A percentile compares a stretch with the other conserved stretches of the same genome.
Evolutionary conservation across 2,113 vertebrate genomes (phyloP).

Genomic region (Irena cyanogastra): DNA sequence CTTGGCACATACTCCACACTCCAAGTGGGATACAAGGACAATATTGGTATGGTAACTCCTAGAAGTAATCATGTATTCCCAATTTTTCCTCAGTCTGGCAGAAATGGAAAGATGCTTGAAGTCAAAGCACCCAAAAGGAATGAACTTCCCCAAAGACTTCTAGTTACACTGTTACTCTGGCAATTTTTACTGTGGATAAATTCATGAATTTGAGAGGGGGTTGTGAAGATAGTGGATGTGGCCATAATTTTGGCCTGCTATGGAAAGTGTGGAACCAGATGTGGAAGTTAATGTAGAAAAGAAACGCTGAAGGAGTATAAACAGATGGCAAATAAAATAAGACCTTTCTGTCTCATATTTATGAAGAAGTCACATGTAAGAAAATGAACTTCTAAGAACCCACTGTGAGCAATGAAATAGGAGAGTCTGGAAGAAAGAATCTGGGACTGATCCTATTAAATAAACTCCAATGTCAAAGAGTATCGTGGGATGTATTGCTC

Average conservation of each 20-base stretch:
- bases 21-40: neutral
- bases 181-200: neutral
- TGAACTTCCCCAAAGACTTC: neutral
- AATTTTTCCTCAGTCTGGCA: neutral
- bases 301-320: constrained; percentile 19
- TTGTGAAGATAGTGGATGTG: neutral
- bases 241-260: neutral
- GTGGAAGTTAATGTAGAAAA: constrained; percentile 36
- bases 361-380: constrained; percentile 44
- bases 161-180: neutral
- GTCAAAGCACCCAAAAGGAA: neutral
- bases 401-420: constrained; percentile 53
- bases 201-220: neutral
- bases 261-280: constrained; percentile 33
- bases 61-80: neutral
- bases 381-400: constrained; percentile 56
- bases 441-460: constrained; percentile 43
- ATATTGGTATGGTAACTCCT: neutral
- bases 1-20: neutral
- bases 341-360: constrained; percentile 47
- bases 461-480: constrained; percentile 41
- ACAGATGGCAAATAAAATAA: constrained; percentile 55
- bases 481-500: neutral
- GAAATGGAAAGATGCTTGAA: neutral
- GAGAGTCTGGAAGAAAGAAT: constrained; percentile 38